Base-by-base conservation (phyloP, 2,888 invertebrate genomes). In the Seladonia tumulorum region DNA sequence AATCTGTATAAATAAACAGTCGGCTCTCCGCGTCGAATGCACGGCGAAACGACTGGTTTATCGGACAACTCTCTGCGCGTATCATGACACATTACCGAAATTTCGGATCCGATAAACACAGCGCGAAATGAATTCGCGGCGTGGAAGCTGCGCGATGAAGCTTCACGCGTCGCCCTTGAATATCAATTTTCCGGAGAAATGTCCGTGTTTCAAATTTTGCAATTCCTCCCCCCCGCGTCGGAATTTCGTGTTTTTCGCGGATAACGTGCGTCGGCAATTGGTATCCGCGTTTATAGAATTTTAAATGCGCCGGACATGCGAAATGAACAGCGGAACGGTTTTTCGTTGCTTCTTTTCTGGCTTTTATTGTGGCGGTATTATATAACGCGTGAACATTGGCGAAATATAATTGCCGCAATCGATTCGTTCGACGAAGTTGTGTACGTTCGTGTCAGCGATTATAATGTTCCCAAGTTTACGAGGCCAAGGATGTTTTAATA, bases 1-100 rank as follows among this genome's bases (percentile, higher is more conserved):
- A 82, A 81, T 75, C 83, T 25, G 74, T 60, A 47, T 49, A 68
- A 82, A 82, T 75, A 82, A 74, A 82, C 70, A 49, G 63, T 5
- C 53, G n/a, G 68, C 1, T 8, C 22, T 18, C 35, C 5, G 66
- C 22, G 12, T 42, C 12, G 8, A n/a, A 60, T 22, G 42, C 49
- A 18, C 5, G 49, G 22, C 22, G 0, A n/a, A 49, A 57, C 71
- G 79, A 18, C 22, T 39, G 22, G 47, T 45, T 60, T 71, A 53
- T 47, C 25, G 25, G 1, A 8, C 14, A 35, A 35, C 2, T 68
- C 25, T 45, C 29, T 16, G 29, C 2, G 8, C 5, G 14, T 12
- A 53, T 8, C 29, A 18, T 68, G n/a, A 42, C 4, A 16, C 42
- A 14, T 29, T 12, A 49, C 7, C 14, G 16, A 53, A 25, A 47